A percentile compares a stretch with the other conserved stretches of the same genome.
Evolutionary conservation across 2,113 vertebrate genomes (phyloP).

Genomic region (Rhinolophus sinicus): DNA sequence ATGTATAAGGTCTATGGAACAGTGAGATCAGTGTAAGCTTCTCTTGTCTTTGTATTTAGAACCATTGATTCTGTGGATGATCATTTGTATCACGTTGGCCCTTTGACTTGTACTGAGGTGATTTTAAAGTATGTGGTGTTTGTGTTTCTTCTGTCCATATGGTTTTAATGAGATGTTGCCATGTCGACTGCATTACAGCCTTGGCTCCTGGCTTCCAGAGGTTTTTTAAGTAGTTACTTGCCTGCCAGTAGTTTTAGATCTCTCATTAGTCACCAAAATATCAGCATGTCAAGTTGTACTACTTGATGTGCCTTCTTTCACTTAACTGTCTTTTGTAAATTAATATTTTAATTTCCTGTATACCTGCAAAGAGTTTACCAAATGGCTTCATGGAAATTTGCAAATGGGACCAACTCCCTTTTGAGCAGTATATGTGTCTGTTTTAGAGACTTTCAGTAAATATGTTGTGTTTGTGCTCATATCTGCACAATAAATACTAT

Average conservation of each 20-base stretch:
- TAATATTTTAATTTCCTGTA: constrained; percentile 41
- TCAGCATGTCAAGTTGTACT: neutral
- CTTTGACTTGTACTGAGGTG: constrained; percentile 70
- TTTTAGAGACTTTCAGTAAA: constrained; percentile 27
- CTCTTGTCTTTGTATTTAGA: constrained; percentile 67
- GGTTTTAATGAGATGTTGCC: constrained; percentile 61
- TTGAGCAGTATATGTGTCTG: constrained; percentile 6
- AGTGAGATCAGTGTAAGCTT: constrained; percentile 57
- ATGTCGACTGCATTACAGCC: neutral
- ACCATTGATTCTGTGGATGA: constrained; percentile 62
- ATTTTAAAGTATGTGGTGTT: constrained; percentile 65
- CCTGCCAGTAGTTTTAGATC: constrained; percentile 44
- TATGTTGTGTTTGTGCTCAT: neutral
- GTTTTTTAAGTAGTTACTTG: constrained; percentile 55
- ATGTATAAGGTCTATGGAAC: constrained; percentile 73
- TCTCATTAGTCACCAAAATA: constrained; percentile 29
- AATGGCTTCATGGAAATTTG: constrained; percentile 57
- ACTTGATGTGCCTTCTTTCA: neutral
- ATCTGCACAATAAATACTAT: neutral
- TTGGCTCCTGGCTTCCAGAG: constrained; percentile 70
- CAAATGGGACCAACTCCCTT: constrained; percentile 51
- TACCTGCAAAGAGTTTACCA: constrained; percentile 51
- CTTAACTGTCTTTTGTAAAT: constrained; percentile 32
- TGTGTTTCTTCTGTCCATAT: constrained; percentile 51
- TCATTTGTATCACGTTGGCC: constrained; percentile 59